These are phyloP conservation scores for Polydrusus tereticollis DNA, from an alignment of 2,888 invertebrate species.

Conservation along the genomic window DNA sequence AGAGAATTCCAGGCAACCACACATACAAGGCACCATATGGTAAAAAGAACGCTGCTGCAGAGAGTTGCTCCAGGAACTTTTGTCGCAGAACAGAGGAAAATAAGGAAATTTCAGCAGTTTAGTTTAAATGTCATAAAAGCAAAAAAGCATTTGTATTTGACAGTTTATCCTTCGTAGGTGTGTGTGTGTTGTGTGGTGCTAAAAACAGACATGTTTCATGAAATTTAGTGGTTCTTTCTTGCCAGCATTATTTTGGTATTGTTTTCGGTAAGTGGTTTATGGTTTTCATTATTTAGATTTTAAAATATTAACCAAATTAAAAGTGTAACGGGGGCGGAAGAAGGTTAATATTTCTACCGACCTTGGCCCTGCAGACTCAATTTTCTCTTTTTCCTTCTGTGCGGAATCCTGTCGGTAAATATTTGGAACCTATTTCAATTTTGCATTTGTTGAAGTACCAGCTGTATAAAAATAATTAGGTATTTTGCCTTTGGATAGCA, in stretches of 20 bases:
- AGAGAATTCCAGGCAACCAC: background rate
- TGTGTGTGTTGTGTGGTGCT: conserved; percentile 22
- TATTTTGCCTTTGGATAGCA: no score
- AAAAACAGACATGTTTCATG: conserved; percentile 21
- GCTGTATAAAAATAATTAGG: no score
- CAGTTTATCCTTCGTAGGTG: conserved; percentile 33
- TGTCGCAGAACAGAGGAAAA: conserved; percentile 18
- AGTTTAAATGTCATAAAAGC: conserved; percentile 17
- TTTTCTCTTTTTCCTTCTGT: background rate
- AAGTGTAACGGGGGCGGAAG: background rate
- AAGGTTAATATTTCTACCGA: conserved; percentile 15
- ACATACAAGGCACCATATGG: background rate
- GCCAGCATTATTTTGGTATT: conserved; percentile 17
- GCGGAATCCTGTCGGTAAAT: conserved; percentile 1
- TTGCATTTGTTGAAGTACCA: background rate
- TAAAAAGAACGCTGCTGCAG: conserved; percentile 2
- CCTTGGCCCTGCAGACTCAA: conserved; percentile 20
- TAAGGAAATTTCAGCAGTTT: background rate
- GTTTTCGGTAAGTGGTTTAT: conserved; percentile 2
- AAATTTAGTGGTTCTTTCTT: conserved; percentile 18
- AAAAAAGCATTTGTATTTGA: conserved; percentile 23
- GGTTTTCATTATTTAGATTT: no score
- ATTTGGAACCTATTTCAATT: background rate
- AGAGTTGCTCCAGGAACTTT: background rate
- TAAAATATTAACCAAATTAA: background rate